phyloP scores from a whole-genome alignment of 2,888 invertebrate species.

The Ectropis crepuscularia region DNA sequence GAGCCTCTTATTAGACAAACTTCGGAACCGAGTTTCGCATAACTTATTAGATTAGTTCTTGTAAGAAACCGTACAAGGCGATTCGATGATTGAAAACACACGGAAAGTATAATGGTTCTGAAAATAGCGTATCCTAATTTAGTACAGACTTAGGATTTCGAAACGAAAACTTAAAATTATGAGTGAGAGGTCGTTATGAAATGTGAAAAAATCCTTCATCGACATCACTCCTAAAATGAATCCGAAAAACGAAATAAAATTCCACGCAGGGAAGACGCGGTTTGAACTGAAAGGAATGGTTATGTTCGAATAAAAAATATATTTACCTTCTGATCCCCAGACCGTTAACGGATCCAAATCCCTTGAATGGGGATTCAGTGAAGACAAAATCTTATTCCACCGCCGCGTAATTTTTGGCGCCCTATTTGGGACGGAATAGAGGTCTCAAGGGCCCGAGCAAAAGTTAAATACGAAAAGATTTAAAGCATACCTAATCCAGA shows the following conservation, averaged over 20 bases:
- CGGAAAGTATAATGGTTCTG: neutral
- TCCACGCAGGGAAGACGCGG: neutral
- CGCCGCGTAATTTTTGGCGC: neutral
- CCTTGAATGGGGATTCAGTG: neutral
- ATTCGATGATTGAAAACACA: neutral
- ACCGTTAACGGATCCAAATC: neutral
- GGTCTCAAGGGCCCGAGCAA: neutral
- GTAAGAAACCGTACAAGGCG: constrained; percentile 1
- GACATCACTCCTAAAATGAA: neutral
- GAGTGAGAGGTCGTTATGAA: neutral
- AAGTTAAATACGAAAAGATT: neutral
- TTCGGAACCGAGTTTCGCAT: constrained; percentile 18
- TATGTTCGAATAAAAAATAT: too few relatives aligned
- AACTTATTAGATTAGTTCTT: constrained; percentile 11
- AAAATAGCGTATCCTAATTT: neutral
- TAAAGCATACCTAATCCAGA: neutral
- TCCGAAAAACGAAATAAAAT: neutral
- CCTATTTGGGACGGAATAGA: constrained; percentile 7
- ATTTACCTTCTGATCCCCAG: neutral
- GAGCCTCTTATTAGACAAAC: constrained; percentile 38
- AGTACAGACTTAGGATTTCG: too few relatives aligned
- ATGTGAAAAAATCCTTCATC: neutral
- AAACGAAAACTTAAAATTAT: neutral
- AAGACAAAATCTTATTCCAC: neutral
- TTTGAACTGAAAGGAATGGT: too few relatives aligned